phyloP scores from a whole-genome alignment of 2,797 vertebrate species.

The Psittacula derbiana region DNA sequence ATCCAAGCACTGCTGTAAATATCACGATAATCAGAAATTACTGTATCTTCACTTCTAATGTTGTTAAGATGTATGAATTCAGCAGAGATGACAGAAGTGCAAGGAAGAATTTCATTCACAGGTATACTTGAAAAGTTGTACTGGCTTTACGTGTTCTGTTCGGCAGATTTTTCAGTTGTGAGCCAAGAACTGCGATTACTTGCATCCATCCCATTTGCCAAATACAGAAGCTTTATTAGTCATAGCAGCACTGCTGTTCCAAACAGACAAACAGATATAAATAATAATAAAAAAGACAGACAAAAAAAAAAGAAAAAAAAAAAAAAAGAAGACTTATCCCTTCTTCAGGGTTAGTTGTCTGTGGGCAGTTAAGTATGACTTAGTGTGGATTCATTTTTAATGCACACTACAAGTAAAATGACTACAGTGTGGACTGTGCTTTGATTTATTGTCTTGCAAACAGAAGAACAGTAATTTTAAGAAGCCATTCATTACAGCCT shows the following conservation, averaged over 20 bases:
- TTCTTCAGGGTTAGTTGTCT: background rate
- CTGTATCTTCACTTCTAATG: too few species aligned
- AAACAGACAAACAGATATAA: conserved; percentile 25
- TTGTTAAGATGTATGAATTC: background rate
- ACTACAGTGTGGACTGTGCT: background rate
- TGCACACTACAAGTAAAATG: background rate
- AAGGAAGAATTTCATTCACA: conserved; percentile 42
- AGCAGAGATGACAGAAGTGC: background rate
- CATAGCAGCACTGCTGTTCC: conserved; percentile 13
- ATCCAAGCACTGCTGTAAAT: background rate
- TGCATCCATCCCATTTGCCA: conserved; percentile 40
- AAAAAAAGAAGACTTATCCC: background rate
- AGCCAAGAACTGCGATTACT: conserved; percentile 41
- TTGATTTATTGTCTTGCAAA: conserved; percentile 23
- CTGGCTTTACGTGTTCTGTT: background rate
- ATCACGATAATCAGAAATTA: background rate
- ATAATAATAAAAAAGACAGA: background rate
- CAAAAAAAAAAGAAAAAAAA: too few species aligned
- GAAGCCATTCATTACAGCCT: background rate
- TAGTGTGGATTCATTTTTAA: conserved; percentile 19
- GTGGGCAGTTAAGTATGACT: conserved; percentile 14
- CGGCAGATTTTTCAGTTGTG: background rate
- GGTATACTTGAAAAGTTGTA: conserved; percentile 29
- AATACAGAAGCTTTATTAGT: conserved; percentile 62
- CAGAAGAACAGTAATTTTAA: conserved; percentile 12